phyloP scores from a whole-genome alignment of 2,888 invertebrate genomes.

The Aethes cnicana region DNA sequence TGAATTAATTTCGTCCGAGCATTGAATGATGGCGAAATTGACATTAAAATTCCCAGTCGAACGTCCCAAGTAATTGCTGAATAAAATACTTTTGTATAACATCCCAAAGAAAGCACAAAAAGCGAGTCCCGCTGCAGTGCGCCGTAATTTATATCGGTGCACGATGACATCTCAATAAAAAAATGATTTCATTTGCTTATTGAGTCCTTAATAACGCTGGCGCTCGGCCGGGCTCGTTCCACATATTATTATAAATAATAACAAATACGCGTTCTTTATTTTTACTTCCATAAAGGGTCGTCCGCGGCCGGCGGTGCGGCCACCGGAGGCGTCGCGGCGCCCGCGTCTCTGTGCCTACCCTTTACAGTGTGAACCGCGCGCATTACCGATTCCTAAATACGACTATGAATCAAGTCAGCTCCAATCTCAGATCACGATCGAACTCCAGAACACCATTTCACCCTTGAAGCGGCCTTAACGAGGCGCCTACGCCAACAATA shows the following conservation, averaged over 20 bases:
- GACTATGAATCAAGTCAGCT: slow-evolving; percentile 45
- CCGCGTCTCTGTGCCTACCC: slow-evolving; percentile 7
- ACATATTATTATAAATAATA: slow-evolving; percentile 71
- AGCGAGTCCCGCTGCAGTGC: slow-evolving; percentile 58
- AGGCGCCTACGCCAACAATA: slow-evolving; percentile 48
- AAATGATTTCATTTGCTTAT: slow-evolving; percentile 83
- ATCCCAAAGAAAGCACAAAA: slow-evolving; percentile 76
- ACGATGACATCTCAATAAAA: slow-evolving; percentile 82
- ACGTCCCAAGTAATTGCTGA: slow-evolving; percentile 81
- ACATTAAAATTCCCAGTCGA: slow-evolving; percentile 78
- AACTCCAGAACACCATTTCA: slow-evolving; percentile 52
- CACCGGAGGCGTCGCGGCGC: slow-evolving; percentile 61
- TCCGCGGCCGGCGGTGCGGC: no score
- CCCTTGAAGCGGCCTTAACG: slow-evolving; percentile 49
- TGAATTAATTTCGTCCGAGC: slow-evolving; percentile 76
- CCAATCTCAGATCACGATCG: slow-evolving; percentile 48
- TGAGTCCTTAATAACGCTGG: slow-evolving; percentile 79
- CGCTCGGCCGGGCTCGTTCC: slow-evolving; percentile 56
- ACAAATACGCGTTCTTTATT: slow-evolving; percentile 64
- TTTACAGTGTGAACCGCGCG: slow-evolving; percentile 50
- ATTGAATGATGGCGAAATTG: slow-evolving; percentile 80
- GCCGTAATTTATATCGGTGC: slow-evolving; percentile 77
- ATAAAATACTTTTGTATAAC: slow-evolving; percentile 80
- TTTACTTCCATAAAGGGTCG: slow-evolving; percentile 50
- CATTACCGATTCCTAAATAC: no score